Base-by-base conservation (phyloP, 2,888 invertebrate genomes). In the Drosophila mayaguana region DNA sequence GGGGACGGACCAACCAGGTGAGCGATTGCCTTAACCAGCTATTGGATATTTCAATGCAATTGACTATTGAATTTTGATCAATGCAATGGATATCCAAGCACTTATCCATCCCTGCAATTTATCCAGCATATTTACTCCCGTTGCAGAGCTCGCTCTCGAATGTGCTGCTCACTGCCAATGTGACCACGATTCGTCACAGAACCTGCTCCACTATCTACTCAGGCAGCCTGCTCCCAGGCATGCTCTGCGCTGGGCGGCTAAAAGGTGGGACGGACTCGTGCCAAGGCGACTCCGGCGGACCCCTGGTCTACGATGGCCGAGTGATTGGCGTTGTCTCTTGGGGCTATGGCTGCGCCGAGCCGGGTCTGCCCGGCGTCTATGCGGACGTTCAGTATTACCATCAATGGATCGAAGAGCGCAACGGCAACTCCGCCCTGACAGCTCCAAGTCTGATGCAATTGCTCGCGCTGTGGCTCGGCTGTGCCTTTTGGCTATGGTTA, bases 201-300 rank as follows among this genome's bases (percentile, higher is more conserved):
- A 66, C 88, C 18, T 92, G 92, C 45, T 45, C 63, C 2, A 51
- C 55, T 36, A 80, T 81, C 34, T 92, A 92, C 55, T 63, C 63
- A 5, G 63, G 53, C 2, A 67, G 73, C 4, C 43, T 92, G 40
- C 65, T 81, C 18, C 57, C 80, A 1, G 92, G 92, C 4, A 92
- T 92, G 92, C 54, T 92, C n/a, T 92, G 92, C 34, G 92, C 92
- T 0, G 92, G 92, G 0, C 70, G 70, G 3, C 63, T 91, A n/a
- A 72, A 57, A 9, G 92, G 92, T 5, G 92, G 91, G 36, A 90
- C 89, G 0, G 92, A 92, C 50, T 91, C 92, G 4, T 92, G 92
- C 36, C 91, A 91, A 61, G 92, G 92, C 2, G 92, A 92, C 42
- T 92, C 92, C 0, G 92, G 92, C 0, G 92, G 92, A 3, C 92